These are phyloP conservation scores for Tinea pellionella DNA, from an alignment of 2,888 invertebrate species.

Conservation along the genomic window DNA sequence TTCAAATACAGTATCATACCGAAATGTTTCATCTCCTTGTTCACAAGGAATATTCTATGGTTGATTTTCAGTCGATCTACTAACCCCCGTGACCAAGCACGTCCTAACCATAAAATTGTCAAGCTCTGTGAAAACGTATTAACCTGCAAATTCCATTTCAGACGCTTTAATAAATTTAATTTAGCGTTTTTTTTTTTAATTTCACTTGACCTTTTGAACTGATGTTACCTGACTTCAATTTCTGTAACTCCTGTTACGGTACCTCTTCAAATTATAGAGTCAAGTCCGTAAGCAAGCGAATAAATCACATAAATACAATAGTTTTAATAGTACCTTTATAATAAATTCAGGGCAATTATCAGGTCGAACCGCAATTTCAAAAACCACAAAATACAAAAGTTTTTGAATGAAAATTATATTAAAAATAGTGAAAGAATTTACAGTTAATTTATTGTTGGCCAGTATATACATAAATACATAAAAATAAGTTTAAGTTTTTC, in stretches of 20 bases:
- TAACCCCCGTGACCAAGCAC: background rate
- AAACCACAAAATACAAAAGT: too few species aligned
- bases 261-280: too few species aligned
- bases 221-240: background rate
- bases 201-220: constrained; percentile 1
- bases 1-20: background rate
- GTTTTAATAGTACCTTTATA: too few species aligned
- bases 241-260: background rate
- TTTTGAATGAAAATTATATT: too few species aligned
- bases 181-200: background rate
- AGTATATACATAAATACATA: too few species aligned
- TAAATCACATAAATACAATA: too few species aligned
- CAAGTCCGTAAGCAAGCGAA: too few species aligned
- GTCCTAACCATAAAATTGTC: background rate
- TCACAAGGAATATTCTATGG: background rate
- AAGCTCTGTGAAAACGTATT: background rate
- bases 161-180: background rate
- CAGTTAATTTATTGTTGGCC: too few species aligned
- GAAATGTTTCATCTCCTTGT: background rate
- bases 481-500: too few species aligned
- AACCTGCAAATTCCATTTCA: background rate
- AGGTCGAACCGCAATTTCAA: too few species aligned
- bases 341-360: too few species aligned
- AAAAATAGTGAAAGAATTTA: too few species aligned
- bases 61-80: background rate